Conservation (phyloP, 1,140 invertebrate genomes). For the Tetragnatha versicolor region DNA sequence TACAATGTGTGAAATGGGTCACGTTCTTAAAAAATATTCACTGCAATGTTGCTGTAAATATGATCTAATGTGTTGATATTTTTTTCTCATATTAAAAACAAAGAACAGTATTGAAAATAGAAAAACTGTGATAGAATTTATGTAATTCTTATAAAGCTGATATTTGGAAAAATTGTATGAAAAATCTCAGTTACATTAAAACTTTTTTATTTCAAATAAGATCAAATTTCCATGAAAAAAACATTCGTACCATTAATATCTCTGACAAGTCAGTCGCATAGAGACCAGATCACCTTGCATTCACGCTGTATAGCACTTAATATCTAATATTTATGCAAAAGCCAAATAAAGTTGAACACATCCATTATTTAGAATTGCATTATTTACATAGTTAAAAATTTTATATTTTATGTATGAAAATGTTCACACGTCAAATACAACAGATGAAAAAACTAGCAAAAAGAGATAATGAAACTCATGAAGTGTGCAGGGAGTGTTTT, state of each 20-base stretch:
- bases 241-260: not conserved
- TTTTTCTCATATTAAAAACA: constrained; percentile 4
- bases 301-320: constrained; percentile 9
- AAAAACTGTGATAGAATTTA: not conserved
- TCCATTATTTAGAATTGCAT: constrained; percentile 28
- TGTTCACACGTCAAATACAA: not conserved
- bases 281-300: constrained; percentile 4
- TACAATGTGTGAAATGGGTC: constrained; percentile 1
- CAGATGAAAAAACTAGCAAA: not conserved
- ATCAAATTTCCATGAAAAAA: constrained; percentile 14
- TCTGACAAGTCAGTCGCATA: not conserved
- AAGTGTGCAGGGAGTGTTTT: constrained; percentile 11
- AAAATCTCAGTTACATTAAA: constrained; percentile 17
- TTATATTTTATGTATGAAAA: constrained; percentile 28
- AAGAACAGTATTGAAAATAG: constrained; percentile 15
- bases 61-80: constrained; percentile 6
- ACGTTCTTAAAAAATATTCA: constrained; percentile 4
- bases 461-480: not conserved
- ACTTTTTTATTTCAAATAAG: constrained; percentile 6
- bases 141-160: constrained; percentile 14
- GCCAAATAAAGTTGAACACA: constrained; percentile 31
- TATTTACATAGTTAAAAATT: constrained; percentile 34
- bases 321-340: constrained; percentile 17
- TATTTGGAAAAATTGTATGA: constrained; percentile 9
- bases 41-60: not conserved